Conservation (phyloP, 2,797 vertebrate species). For the Ctenopoma multispine region DNA sequence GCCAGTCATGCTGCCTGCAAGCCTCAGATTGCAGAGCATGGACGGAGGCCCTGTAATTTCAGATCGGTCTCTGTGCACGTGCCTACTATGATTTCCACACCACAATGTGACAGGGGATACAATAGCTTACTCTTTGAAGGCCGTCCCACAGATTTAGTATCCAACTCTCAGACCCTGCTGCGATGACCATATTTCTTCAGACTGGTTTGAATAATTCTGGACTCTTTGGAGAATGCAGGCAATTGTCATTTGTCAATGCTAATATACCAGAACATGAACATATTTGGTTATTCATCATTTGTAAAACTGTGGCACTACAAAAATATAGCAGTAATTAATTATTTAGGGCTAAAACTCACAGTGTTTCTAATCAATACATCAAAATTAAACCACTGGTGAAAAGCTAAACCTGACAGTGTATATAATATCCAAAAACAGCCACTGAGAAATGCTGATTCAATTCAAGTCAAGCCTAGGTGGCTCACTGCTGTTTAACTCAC, state of each 20-base stretch:
- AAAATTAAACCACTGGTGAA: constrained; percentile 15
- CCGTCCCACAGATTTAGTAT: constrained; percentile 50
- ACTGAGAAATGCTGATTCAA: too few species aligned
- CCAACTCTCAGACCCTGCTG: constrained; percentile 51
- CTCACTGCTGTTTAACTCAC: background rate
- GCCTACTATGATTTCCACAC: constrained; percentile 72
- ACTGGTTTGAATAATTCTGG: constrained; percentile 49
- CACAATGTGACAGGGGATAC: constrained; percentile 66
- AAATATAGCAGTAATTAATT: constrained; percentile 39
- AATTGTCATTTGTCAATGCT: constrained; percentile 61
- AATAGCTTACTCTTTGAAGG: constrained; percentile 71
- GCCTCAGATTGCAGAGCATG: constrained; percentile 68
- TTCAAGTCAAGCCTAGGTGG: too few species aligned
- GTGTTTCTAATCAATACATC: constrained; percentile 35
- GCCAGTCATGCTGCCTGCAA: constrained; percentile 76
- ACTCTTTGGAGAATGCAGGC: constrained; percentile 46
- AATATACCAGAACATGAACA: constrained; percentile 45
- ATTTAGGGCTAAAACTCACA: constrained; percentile 20
- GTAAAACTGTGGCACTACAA: constrained; percentile 34
- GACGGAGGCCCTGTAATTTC: constrained; percentile 70
- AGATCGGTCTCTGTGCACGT: constrained; percentile 58
- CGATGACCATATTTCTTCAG: constrained; percentile 59
- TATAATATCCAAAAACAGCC: too few species aligned
- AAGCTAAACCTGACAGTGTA: background rate
- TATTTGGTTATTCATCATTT: constrained; percentile 56